phyloP scores from a whole-genome alignment of 1,140 invertebrate genomes.

The Cydia amplana region DNA sequence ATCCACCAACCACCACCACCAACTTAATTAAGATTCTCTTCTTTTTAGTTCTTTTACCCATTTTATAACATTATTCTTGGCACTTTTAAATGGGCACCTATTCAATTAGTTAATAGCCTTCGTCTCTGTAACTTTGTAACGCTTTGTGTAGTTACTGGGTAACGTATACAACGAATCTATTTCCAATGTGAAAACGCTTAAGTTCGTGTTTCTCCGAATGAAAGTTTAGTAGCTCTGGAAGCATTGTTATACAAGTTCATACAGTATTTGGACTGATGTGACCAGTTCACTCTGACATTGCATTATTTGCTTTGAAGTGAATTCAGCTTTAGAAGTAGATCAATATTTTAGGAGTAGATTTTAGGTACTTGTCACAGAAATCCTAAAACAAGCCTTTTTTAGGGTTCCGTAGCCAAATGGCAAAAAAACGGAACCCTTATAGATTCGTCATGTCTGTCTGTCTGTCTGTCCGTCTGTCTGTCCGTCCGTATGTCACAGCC shows the following conservation, averaged over 20 bases:
- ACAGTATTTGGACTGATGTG: background rate
- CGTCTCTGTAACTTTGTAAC: background rate
- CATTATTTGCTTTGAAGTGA: background rate
- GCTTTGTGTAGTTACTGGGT: slow-evolving; percentile 1
- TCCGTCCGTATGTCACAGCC: too few species aligned
- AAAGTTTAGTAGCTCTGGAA: background rate
- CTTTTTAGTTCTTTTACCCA: too few species aligned
- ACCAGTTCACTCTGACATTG: background rate
- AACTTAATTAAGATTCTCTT: too few species aligned
- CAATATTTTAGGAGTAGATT: too few species aligned
- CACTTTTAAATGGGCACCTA: background rate
- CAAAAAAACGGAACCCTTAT: too few species aligned
- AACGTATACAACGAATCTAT: background rate
- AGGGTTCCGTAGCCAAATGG: too few species aligned
- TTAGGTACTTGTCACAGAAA: too few species aligned
- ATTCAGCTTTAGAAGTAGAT: too few species aligned
- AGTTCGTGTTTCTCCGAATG: background rate
- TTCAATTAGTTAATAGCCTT: background rate
- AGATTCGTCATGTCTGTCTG: too few species aligned
- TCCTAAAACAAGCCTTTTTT: too few species aligned
- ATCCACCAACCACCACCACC: too few species aligned
- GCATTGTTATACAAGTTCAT: background rate
- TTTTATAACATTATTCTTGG: background rate
- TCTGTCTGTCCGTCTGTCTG: too few species aligned
- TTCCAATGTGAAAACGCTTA: background rate